Percentiles rank a stretch among this genome's conserved stretches.
Evolutionary conservation across 1,140 invertebrate genomes (phyloP).

Genomic region (Drosophila funebris): DNA sequence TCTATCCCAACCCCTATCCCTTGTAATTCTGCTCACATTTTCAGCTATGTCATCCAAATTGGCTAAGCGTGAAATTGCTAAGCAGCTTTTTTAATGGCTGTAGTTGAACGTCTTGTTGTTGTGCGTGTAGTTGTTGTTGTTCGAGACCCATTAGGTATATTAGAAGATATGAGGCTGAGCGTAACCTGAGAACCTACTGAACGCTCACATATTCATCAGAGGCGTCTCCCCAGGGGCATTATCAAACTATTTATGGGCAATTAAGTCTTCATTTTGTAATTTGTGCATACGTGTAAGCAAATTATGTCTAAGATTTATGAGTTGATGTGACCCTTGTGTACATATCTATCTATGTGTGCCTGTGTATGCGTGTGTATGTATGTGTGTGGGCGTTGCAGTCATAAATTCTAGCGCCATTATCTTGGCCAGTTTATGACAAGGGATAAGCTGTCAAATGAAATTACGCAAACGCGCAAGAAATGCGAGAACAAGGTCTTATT

Average conservation of each 20-base stretch:
- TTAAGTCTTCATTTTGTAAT: constrained; percentile 76
- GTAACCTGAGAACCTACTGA: constrained; percentile 56
- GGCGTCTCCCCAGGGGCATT: constrained; percentile 23
- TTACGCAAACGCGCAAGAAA: constrained; percentile 19
- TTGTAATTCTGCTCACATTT: constrained; percentile 24
- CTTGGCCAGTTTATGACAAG: constrained; percentile 61
- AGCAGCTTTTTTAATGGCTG: constrained; percentile 50
- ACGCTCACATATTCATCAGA: neutral
- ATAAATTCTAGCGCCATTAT: constrained; percentile 65
- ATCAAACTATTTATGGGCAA: constrained; percentile 75
- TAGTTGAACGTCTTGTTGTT: constrained; percentile 10
- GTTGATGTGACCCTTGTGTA: constrained; percentile 21
- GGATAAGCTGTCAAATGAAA: constrained; percentile 48
- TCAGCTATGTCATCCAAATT: constrained; percentile 61
- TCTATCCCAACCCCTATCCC: neutral
- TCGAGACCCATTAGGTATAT: constrained; percentile 21
- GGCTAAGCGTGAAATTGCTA: constrained; percentile 45
- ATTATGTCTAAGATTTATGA: constrained; percentile 71
- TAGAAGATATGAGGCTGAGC: constrained; percentile 22
- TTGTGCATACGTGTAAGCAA: constrained; percentile 65
- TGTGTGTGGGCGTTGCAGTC: constrained; percentile 33
- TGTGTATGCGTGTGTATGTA: constrained; percentile 7
- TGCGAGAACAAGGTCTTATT: constrained; percentile 46
- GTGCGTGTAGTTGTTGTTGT: constrained; percentile 13
- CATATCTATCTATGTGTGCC: neutral